Base-by-base conservation (phyloP, 2,888 invertebrate species). In the Habrosyne pyritoides region DNA sequence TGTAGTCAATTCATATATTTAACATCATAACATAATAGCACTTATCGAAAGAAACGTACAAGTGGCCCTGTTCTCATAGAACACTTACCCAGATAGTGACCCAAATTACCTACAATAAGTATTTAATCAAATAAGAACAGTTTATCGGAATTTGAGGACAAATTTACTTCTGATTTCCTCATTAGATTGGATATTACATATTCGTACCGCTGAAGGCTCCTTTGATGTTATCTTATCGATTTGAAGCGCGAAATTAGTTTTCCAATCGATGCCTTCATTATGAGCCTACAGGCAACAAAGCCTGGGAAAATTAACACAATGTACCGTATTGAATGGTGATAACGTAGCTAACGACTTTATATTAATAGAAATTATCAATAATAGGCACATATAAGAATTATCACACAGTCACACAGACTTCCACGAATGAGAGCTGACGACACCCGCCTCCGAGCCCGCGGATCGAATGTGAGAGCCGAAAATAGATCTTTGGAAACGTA, bases 111-210 rank as follows among this genome's bases (percentile, higher is more conserved):
- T 58, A 47, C 36, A 47, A n/a, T n/a, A n/a, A n/a, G 53, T 42
- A 47, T 30, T 48, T 64, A 65, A 70, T 75, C 67, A 61, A 75
- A 77, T 75, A 73, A 65, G 77, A 64, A 47, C 74, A 64, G 68
- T 52, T 69, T 80, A 79, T 79, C 75, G 61, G 61, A 66, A 73
- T 76, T 75, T 78, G 69, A 73, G 75, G 73, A 60, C 76, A 65
- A 64, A 71, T 74, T 71, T 70, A 64, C 60, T 75, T 57, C 60
- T 69, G 62, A 76, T 83, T 89, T 87, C 85, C 88, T 84, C 60
- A 60, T 69, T 74, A 74, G 82, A 85, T 85, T 84, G 26, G 36
- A 55, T 36, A 48, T 67, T 64, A 59, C 57, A 58, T 61, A 59
- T 55, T 60, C 61, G 53, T 59, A 64, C 61, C 59, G 46, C 52